Conservation (phyloP, 2,888 invertebrate species). For the Rhaphigaster nebulosa region DNA sequence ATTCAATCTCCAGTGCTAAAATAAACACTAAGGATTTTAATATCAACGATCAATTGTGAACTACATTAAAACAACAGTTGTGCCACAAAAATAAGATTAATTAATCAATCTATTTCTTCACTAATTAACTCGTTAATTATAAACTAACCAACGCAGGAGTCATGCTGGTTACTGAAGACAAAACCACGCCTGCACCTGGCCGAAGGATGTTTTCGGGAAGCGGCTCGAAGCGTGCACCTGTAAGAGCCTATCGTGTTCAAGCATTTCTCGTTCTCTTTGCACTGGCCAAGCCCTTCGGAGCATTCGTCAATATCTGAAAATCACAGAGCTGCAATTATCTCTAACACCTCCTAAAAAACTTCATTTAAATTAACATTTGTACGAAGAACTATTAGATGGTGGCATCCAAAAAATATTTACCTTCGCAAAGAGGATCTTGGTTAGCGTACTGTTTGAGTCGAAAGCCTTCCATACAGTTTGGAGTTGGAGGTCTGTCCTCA, state of each 20-base stretch:
- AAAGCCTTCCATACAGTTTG: not conserved
- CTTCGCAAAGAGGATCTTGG: not conserved
- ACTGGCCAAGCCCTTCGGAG: conserved; percentile 70
- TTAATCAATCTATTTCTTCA: no score
- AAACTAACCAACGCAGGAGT: not conserved
- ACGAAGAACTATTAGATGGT: not conserved
- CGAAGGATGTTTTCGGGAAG: conserved; percentile 47
- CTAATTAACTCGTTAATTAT: no score
- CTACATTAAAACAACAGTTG: no score
- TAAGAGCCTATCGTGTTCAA: conserved; percentile 71
- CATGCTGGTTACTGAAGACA: conserved; percentile 15
- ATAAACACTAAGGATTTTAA: no score
- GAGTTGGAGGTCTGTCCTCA: not conserved
- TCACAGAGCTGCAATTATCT: conserved; percentile 69
- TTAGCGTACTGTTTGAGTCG: not conserved
- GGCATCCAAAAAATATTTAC: not conserved
- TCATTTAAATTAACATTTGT: not conserved
- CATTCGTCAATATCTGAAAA: conserved; percentile 80
- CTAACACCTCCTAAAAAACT: not conserved
- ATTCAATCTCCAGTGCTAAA: no score
- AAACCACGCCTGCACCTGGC: conserved; percentile 60
- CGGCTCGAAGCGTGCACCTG: conserved; percentile 68
- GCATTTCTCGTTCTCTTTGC: conserved; percentile 67
- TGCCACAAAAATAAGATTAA: no score
- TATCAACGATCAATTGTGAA: no score